Evolutionary conservation across 2,113 vertebrate genomes (phyloP), one percentile per base, ranked within the genome.

Genomic region (Myanophis thanlyinensis): DNA sequence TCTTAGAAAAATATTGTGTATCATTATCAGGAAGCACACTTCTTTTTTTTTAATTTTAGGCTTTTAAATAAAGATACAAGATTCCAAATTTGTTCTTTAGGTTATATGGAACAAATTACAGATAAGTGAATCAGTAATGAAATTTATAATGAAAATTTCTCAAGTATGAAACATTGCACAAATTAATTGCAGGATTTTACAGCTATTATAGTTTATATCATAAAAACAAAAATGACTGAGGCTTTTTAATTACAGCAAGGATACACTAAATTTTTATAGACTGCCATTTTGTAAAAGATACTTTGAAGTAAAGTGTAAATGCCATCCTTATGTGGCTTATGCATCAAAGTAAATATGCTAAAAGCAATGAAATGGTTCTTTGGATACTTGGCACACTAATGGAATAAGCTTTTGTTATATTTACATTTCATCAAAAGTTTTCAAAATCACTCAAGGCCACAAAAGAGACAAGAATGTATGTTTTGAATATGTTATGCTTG

Each of bases 81-180:
- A 97, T 97, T 98, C 96, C 96, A 97, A 97, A 98, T 98, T 98
- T 97, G 97, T 98, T 98, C 97, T 97, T 98, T 97, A 98, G 97
- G 97, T 98, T 98, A 97, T 97, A 97, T 96, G 97, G 97, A 97
- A 98, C 97, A 98, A 98, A 98, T 98, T 98, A 96, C 97, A 97
- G 97, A 98, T 98, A 98, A 98, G 98, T 98, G 98, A 98, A 97
- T 98, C 97, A 96, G 97, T 98, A 98, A 98, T 98, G 98, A 98
- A 98, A 98, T 98, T 98, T 98, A 96, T 98, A 98, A 98, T 97
- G 98, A 97, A 98, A 98, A 97, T 97, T 98, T 97, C 97, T 98
- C 97, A 97, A 97, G 97, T 98, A 98, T 98, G 98, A 98, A 98
- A 98, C 96, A 97, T 97, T 98, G 97, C 93, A 0, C 97, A 97